Evolutionary conservation across 2,888 invertebrate species (phyloP), one percentile per base, ranked within the genome.

Genomic region (Nudaria mundana): DNA sequence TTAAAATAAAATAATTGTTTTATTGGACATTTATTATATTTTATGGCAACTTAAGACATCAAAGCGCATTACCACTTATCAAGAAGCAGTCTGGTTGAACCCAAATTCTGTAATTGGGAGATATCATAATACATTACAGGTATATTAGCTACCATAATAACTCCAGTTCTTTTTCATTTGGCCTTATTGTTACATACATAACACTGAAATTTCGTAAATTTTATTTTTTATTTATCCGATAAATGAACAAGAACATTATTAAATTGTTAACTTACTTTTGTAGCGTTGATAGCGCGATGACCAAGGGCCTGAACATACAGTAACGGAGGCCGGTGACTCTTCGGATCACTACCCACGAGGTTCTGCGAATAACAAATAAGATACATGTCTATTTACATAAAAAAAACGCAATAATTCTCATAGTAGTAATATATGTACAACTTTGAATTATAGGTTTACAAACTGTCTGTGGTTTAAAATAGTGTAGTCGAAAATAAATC

Each of bases 331-430:
- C 87, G 73, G 47, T 81, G 71, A 1, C 60, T 41, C 6, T 73
- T 67, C n/a, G 87, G 86, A 47, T 88, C 88, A 1, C 46, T 55
- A 3, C 52, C 77, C 1, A 63, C 59, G 1, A 88, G 53, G 50
- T 68, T 76, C 88, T 88, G 73, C 30, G 8, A 76, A 76, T 36
- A 50, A 53, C 23, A 44, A 30, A 39, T 16, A 10, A 12, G 18
- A 35, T 13, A 30, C 7, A 18, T 18, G 4, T 16, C 8, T 30
- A 30, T 31, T 31, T 22, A 6, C 8, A 25, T 4, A 12, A 8
- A 11, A 18, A 25, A 15, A 8, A 18, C 4, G n/a, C 8, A 12
- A 20, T 20, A 20, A 20, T 20, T 20, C 20, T 20, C 20, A 20
- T 7, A 5, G n/a, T n/a, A n/a, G 20, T 20, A 20, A 20, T 20